Base-by-base conservation (phyloP, 92 coral and sea anemone genomes). In the Nematostella vectensis region DNA sequence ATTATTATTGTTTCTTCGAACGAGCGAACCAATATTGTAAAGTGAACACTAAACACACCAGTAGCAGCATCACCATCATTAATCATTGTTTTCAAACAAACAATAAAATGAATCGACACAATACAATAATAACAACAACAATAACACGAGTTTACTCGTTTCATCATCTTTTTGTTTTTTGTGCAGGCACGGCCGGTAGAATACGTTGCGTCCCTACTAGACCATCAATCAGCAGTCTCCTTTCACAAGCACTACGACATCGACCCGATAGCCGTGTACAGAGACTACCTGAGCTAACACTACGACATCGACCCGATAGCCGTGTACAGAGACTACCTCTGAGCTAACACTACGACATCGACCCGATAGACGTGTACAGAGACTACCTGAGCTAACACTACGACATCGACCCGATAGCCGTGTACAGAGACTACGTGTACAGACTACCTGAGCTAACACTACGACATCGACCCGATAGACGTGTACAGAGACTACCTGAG, bases 221-320 rank as follows among this genome's bases (percentile, higher is more conserved):
- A 83, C 21, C 97, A 89, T 52, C 97, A 89, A 72, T 85, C 83
- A 6, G 89, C 97, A 3, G 91, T 85, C 25, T 89, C 97, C 0
- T 89, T 89, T 61, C 97, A 89, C 77, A 89, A 89, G 57, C 97
- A 89, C 59, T 57, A 74, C 54, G 91, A 89, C 29, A 70, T 72
- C 39, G 97, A 89, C 47, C 97, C 97, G 13, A 53, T 81, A 23
- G 54, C 53, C 16, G 97, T 89, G 19, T 89, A 89, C 75, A 63
- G 62, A 16, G 72, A 89, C 11, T 85, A 89, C 54, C 80, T 89
- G 19, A 85, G 87, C 65, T 89, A 69, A 85, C 67, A 19, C 50
- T 17, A 74, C 52, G 87, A 89, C 31, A 70, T 72, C 31, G 97
- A 85, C 48, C 97, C 97, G 13, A 54, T 81, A 21, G 49, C 57